These are phyloP conservation scores for Dysdera silvatica DNA, from an alignment of 1,140 invertebrate species.

Conservation along the genomic window DNA sequence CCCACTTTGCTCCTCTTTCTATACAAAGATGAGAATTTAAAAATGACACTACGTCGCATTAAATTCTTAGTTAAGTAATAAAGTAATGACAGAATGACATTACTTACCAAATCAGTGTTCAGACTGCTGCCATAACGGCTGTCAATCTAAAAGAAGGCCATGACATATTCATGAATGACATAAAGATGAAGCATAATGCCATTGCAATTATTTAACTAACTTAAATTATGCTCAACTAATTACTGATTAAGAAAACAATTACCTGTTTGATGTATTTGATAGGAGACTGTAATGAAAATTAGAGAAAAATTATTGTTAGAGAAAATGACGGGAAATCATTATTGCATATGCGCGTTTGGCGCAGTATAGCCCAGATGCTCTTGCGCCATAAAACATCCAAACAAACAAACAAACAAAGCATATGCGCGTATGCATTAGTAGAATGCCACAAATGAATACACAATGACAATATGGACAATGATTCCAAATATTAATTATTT, in stretches of 20 bases:
- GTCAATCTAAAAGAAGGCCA: slow-evolving; percentile 9
- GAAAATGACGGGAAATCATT: no score
- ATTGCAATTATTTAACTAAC: background rate
- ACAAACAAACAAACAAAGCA: no score
- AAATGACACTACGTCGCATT: background rate
- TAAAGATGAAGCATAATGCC: no score
- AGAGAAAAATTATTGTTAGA: background rate
- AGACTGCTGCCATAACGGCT: slow-evolving; percentile 5
- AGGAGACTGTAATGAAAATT: slow-evolving; percentile 17
- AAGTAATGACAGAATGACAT: no score
- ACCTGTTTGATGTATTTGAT: slow-evolving; percentile 28
- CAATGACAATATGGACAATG: slow-evolving; percentile 10
- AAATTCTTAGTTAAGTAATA: no score
- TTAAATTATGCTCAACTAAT: background rate
- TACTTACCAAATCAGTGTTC: slow-evolving; percentile 25
- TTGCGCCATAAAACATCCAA: no score
- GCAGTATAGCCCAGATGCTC: no score
- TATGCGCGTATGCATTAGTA: no score
- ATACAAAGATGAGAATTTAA: background rate
- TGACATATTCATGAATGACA: no score
- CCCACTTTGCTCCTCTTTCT: no score
- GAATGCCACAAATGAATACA: background rate
- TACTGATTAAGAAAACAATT: slow-evolving; percentile 35
- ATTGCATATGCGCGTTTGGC: no score
- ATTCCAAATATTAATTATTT: background rate